Base-by-base conservation (phyloP, 23 tunicate genomes). In the Ciona savignyi region DNA sequence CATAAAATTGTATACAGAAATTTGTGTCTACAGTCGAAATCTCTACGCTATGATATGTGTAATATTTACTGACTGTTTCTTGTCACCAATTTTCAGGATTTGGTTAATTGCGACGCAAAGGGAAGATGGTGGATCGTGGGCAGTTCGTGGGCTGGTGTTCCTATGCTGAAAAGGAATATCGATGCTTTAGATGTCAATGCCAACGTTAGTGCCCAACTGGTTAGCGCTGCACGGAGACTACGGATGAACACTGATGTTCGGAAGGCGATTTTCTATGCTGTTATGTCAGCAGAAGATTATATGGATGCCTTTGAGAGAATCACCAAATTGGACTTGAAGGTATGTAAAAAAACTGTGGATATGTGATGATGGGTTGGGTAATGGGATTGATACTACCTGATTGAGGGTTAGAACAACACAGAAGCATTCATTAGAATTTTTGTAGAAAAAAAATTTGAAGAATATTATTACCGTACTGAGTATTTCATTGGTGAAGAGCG, bases 61-160 rank as follows among this genome's bases (percentile, higher is more conserved):
- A n/a, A n/a, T n/a, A n/a, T n/a, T n/a, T n/a, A n/a, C n/a, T n/a
- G n/a, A n/a, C n/a, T n/a, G n/a, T n/a, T n/a, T n/a, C n/a, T n/a
- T n/a, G n/a, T n/a, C n/a, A n/a, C n/a, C n/a, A n/a, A n/a, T n/a
- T 76, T 51, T 51, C 48, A 78, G 82, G 97, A 90, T 75, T 70
- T 90, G 29, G 51, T 90, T 21, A 71, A 90, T 70, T 80, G 84
- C 30, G 90, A 79, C 23, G 35, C 20, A 6, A 78, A 75, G 26
- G 90, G 97, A 21, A 63, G 97, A 11, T 84, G 90, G 90, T 90
- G 90, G 90, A 75, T 90, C 33, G 97, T 90, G 22, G 97, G 97
- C 0, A 84, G 90, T 75, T 67, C 90, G 31, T 90, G 86, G 82
- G 62, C 77, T 3, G 97, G 97, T 27, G 67, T 62, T 1, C 95